Conservation (phyloP, 64 coral and sea anemone genomes). For the Montipora efflorescens region DNA sequence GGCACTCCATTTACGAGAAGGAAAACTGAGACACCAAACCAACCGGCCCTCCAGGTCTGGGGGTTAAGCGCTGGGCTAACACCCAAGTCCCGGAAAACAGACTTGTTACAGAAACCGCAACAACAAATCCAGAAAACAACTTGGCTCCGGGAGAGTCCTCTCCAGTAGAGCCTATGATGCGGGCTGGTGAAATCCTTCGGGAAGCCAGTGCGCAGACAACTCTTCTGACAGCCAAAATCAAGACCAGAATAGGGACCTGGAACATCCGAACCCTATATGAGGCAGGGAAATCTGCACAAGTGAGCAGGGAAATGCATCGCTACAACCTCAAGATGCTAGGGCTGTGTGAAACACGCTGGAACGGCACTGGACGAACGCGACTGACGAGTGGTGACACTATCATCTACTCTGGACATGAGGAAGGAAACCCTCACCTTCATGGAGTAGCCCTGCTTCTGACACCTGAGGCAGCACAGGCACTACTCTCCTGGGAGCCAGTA, state of each 20-base stretch:
- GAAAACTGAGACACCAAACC: too few species aligned
- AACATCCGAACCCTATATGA: background rate
- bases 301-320: background rate
- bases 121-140: too few species aligned
- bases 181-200: background rate
- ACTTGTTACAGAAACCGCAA: too few species aligned
- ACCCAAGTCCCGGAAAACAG: too few species aligned
- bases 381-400: background rate
- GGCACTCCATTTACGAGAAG: too few species aligned
- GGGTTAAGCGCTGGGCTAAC: too few species aligned
- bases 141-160: background rate
- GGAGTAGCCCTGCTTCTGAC: background rate
- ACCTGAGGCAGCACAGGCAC: background rate
- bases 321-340: background rate
- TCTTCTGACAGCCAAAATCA: background rate
- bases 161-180: background rate
- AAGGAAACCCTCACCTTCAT: background rate
- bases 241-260: background rate
- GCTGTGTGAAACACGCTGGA: background rate
- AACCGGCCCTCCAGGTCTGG: too few species aligned
- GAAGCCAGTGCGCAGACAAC: background rate
- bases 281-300: background rate
- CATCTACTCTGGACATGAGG: background rate
- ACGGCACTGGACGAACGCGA: too few species aligned
- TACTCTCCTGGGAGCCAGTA: background rate